phyloP scores from a whole-genome alignment of 1,140 invertebrate species.

The Diorhabda sublineata region DNA sequence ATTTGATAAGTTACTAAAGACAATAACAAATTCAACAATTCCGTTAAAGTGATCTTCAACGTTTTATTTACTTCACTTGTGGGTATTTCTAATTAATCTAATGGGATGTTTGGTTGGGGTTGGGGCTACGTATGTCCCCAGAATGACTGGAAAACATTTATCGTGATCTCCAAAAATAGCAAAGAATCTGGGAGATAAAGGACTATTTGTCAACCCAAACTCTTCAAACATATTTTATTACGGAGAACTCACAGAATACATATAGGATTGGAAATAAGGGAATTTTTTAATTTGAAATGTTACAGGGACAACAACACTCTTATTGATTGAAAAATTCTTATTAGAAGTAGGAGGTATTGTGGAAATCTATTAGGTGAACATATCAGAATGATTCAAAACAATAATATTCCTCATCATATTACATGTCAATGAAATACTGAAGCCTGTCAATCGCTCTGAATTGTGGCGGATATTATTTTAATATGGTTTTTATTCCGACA shows the following conservation, averaged over 20 bases:
- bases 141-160: slow-evolving; percentile 9
- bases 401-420: too few species aligned
- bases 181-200: slow-evolving; percentile 2
- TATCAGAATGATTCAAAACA: too few species aligned
- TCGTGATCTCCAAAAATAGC: slow-evolving; percentile 4
- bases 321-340: too few species aligned
- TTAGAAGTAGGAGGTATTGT: too few species aligned
- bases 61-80: slow-evolving; percentile 9
- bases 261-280: not conserved
- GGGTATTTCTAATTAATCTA: slow-evolving; percentile 14
- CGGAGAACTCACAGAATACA: slow-evolving; percentile 1
- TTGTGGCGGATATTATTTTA: too few species aligned
- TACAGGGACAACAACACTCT: not conserved
- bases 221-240: slow-evolving; percentile 3
- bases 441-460: too few species aligned
- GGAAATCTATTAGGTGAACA: too few species aligned
- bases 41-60: not conserved
- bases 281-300: not conserved
- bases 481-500: too few species aligned
- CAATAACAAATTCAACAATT: not conserved
- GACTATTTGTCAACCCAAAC: slow-evolving; percentile 1
- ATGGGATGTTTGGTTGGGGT: slow-evolving; percentile 12
- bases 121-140: slow-evolving; percentile 9
- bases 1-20: not conserved
- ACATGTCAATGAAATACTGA: too few species aligned